A percentile compares a stretch with the other conserved stretches of the same genome.
Conservation (phyloP, 2,797 vertebrate genomes). For the Melanotaenia boesemani region DNA sequence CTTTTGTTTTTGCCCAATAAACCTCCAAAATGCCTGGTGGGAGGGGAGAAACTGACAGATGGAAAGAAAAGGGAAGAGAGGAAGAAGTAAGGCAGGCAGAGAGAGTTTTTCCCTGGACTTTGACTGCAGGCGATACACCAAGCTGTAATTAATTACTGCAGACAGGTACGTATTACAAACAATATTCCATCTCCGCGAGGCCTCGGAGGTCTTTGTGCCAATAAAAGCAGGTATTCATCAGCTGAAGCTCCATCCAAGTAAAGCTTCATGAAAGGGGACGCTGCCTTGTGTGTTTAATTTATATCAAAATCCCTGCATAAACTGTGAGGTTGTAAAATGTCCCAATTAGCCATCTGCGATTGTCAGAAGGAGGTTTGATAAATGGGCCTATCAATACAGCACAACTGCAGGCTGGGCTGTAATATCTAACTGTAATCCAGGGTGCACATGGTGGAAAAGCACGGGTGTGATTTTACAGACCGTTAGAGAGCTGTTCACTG, state of each 20-base stretch:
- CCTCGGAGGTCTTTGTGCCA: slow-evolving; percentile 76
- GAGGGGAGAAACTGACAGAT: slow-evolving; percentile 77
- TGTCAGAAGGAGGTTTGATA: slow-evolving; percentile 74
- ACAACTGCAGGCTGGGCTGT: slow-evolving; percentile 62
- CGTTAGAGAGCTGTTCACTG: slow-evolving; percentile 16
- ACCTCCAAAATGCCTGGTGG: slow-evolving; percentile 1
- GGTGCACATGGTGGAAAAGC: slow-evolving; percentile 61
- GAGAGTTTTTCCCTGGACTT: slow-evolving; percentile 63
- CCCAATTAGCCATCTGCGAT: slow-evolving; percentile 81
- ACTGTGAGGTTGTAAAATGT: slow-evolving; percentile 73
- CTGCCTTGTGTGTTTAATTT: slow-evolving; percentile 72
- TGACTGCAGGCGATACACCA: slow-evolving; percentile 76
- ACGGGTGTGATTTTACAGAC: slow-evolving; percentile 62
- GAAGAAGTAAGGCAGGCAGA: slow-evolving; percentile 65
- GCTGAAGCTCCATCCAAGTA: slow-evolving; percentile 66
- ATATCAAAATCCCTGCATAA: slow-evolving; percentile 75
- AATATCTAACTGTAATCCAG: slow-evolving; percentile 65
- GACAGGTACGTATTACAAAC: slow-evolving; percentile 90
- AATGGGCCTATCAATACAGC: slow-evolving; percentile 73
- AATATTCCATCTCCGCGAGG: slow-evolving; percentile 77
- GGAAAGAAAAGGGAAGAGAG: slow-evolving; percentile 9
- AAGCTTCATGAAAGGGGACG: slow-evolving; percentile 57
- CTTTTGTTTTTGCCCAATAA: slow-evolving; percentile 3
- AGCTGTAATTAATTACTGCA: slow-evolving; percentile 94
- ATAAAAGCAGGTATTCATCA: slow-evolving; percentile 78